Evolutionary conservation across 2,113 vertebrate species (phyloP), one percentile per base, ranked within the genome.

Genomic region (Elgaria multicarinata): DNA sequence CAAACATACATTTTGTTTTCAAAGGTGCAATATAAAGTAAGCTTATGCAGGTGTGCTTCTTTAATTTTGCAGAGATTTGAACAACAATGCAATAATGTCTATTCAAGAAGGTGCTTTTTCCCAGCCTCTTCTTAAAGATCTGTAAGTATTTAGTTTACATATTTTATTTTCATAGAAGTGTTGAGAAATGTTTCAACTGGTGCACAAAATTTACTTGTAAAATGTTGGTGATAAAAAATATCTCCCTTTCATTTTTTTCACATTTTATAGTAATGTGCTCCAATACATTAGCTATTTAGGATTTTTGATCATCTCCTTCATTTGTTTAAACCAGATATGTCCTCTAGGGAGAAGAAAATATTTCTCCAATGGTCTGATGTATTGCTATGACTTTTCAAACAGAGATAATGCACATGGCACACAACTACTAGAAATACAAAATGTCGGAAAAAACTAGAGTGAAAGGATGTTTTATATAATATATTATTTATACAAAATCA

Each of bases 11-110:
- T 16, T 20, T 50, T 83, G 79, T 50, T 55, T 46, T 77, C 89
- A 91, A 72, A 90, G 44, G 12, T 72, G 67, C 3, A 39, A 0
- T 42, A 2, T 88, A 46, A 81, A 92, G 83, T 77, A n/a, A 39
- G 1, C 26, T 67, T 64, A 85, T 12, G 28, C 28, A 13, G 0
- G 58, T 81, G 0, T n/a, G 86, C 20, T 58, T 89, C 89, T 95
- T 92, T 96, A 94, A 85, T 90, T 93, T 97, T 96, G 3, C 93
- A 98, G 98, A 83, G 98, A 98, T 94, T 93, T 98, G 90, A 97
- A 96, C 94, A 98, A 97, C 95, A 98, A 98, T 92, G 97, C 96
- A 91, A 94, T 98, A 31, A 98, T 97, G 95, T 98, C 98, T 93
- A 96, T 98, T 90, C 97, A 98, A 94, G 97, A 97, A 96, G 96